Base-by-base conservation (phyloP, 2,797 vertebrate genomes). In the Paratrypauchen microcephalus region DNA sequence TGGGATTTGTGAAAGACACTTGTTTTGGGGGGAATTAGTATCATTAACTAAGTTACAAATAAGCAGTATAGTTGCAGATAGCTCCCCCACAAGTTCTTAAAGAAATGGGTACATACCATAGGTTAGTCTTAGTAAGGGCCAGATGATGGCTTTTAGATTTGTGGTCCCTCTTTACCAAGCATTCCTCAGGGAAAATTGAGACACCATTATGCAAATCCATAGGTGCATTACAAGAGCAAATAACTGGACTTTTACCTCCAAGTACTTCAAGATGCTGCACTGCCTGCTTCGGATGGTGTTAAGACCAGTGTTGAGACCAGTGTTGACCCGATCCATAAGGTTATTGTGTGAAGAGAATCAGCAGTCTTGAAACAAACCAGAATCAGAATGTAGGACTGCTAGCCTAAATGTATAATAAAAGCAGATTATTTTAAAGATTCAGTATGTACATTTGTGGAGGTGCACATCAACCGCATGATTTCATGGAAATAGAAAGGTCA, bases 211-310 rank as follows among this genome's bases (percentile, higher is more conserved):
- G 92, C 90, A 92, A 93, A 93, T 93, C 81, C 80, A 80, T 88
- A 90, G 86, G 88, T 89, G 88, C 81, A 87, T 88, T 90, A 91
- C 89, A 90, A 90, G 88, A 87, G 79, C 82, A 77, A 84, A 88
- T 86, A 89, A 88, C 77, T 81, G 80, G 86, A 87, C 80, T 78
- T 47, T 72, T 81, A 74, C 74, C 75, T 91, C 85, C 85, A 90
- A 93, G 89, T 91, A 87, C 83, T 93, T 93, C 92, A 92, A 93
- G 90, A 93, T 93, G 92, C 81, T 82, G 83, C 82, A 78, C 72
- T 74, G 81, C 76, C 69, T 59, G 41, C 13, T 45, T 45, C 13
- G 1, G 41, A 73, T 85, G 76, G 77, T 71, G 78, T 82, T 91
- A 80, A 85, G 82, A 88, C 81, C 82, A 87, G 73, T 67, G 68